These are phyloP conservation scores for Rhincodon typus DNA, from an alignment of 2,797 vertebrate species.

Conservation along the genomic window DNA sequence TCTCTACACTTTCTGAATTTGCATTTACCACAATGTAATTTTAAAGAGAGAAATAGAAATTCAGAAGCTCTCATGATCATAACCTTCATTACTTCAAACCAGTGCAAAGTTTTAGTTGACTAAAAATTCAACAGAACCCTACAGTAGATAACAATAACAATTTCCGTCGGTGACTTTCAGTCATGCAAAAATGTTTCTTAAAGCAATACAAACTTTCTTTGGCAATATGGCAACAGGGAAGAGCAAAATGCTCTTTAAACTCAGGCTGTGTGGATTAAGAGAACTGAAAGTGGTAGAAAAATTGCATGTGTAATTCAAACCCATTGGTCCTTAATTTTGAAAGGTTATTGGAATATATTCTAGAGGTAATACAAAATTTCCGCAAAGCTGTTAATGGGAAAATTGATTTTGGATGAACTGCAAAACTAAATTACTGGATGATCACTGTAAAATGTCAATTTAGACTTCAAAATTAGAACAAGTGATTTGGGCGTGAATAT, in stretches of 20 bases:
- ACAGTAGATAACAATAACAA: neutral
- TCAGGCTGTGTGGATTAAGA: neutral
- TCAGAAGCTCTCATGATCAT: neutral
- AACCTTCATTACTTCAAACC: neutral
- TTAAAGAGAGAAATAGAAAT: neutral
- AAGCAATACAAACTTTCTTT: neutral
- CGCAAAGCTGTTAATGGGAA: neutral
- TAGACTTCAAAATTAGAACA: neutral
- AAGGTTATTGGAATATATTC: neutral
- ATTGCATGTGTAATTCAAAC: neutral
- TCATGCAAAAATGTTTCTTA: neutral
- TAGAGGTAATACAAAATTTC: neutral
- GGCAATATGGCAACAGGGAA: neutral
- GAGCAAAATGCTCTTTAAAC: neutral
- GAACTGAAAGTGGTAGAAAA: neutral
- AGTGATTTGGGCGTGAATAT: neutral
- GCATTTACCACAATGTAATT: slow-evolving; percentile 41
- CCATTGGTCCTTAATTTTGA: neutral
- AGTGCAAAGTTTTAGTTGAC: neutral
- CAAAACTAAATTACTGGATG: neutral
- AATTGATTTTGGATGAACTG: neutral
- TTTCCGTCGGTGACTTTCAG: neutral
- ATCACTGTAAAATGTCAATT: neutral
- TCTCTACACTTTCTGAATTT: slow-evolving; percentile 50
- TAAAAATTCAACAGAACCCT: neutral